phyloP scores from a whole-genome alignment of 2,113 vertebrate species.

The Gobio gobio region DNA sequence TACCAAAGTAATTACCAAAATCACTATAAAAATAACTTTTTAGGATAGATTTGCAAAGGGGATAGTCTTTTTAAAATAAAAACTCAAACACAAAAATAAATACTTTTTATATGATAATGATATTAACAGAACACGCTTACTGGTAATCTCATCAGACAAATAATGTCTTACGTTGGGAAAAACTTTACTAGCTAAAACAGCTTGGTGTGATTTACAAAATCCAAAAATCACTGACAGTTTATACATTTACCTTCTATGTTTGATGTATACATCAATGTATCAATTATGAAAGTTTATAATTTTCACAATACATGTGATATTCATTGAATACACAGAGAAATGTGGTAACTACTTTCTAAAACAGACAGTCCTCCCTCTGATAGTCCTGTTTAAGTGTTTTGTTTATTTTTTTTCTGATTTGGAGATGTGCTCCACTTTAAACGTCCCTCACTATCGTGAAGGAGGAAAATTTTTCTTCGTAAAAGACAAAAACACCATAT shows the following conservation, averaged over 20 bases:
- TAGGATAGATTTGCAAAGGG: too few relatives aligned
- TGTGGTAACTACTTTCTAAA: not conserved
- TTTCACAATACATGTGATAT: not conserved
- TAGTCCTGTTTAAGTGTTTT: not conserved
- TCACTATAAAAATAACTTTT: not conserved
- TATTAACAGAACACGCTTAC: not conserved
- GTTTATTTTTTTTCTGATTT: not conserved
- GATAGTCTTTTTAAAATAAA: not conserved
- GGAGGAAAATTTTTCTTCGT: not conserved
- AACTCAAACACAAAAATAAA: not conserved
- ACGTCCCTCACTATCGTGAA: not conserved
- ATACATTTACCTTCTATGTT: too few relatives aligned
- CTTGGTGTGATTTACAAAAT: too few relatives aligned
- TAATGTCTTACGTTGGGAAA: too few relatives aligned
- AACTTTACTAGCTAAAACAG: too few relatives aligned
- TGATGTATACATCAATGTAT: too few relatives aligned
- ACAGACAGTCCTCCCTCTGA: not conserved
- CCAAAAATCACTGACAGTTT: too few relatives aligned
- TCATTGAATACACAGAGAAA: not conserved
- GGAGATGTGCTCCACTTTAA: not conserved
- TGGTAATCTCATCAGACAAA: too few relatives aligned
- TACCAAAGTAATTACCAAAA: slow-evolving; percentile 6
- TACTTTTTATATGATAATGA: not conserved
- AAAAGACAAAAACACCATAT: slow-evolving; percentile 25
- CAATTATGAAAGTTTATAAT: too few relatives aligned